Conservation (phyloP, 2,113 vertebrate genomes). For the Morone chrysops region DNA sequence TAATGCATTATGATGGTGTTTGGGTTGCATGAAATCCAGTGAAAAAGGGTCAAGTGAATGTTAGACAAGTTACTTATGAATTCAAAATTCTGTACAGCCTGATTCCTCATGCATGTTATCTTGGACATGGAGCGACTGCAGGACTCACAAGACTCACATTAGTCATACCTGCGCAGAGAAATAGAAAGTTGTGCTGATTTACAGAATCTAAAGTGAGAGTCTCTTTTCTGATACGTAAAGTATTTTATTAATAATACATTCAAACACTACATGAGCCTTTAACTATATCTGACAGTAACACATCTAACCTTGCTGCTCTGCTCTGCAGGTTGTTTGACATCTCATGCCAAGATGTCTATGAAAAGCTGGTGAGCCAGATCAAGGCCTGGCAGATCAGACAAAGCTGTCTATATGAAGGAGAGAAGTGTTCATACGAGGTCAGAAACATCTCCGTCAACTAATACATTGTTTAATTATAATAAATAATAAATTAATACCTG, state of each 20-base stretch:
- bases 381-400: conserved; percentile 71
- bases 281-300: too few species aligned
- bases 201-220: background rate
- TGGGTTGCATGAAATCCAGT: conserved; percentile 6
- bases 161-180: conserved; percentile 1
- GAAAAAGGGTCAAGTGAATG: background rate
- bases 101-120: background rate
- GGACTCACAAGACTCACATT: conserved; percentile 41
- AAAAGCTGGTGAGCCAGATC: conserved; percentile 75
- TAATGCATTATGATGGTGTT: background rate
- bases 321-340: conserved; percentile 74
- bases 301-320: background rate
- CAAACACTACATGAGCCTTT: background rate
- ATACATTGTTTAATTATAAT: background rate
- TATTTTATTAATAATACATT: background rate
- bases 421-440: conserved; percentile 78
- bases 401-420: conserved; percentile 63
- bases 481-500: background rate
- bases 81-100: background rate
- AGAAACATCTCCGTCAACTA: conserved; percentile 5
- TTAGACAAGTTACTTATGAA: conserved; percentile 24
- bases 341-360: conserved; percentile 56
- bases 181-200: background rate
- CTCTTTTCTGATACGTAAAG: background rate
- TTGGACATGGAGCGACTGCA: background rate